Percentiles rank a stretch among this genome's conserved stretches.
These are phyloP conservation scores for Amyelois transitella DNA, from an alignment of 1,140 invertebrate genomes.

Conservation along the genomic window DNA sequence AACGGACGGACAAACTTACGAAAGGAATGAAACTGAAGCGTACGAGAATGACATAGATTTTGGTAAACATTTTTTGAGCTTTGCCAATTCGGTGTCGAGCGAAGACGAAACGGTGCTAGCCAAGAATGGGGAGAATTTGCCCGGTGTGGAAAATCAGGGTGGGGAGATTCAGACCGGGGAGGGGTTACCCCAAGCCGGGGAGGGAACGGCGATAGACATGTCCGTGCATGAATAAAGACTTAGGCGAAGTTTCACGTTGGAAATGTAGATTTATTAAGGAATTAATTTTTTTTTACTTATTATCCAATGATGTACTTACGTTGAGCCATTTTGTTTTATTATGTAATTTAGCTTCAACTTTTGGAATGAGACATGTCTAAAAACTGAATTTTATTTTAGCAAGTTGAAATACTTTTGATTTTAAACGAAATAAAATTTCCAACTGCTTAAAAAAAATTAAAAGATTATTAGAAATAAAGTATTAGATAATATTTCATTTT, in stretches of 20 bases:
- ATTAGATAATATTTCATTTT: background rate
- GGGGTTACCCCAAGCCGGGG: conserved; percentile 7
- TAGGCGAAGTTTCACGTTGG: background rate
- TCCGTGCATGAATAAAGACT: conserved; percentile 42
- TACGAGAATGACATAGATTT: conserved; percentile 41
- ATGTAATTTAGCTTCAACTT: too few relatives aligned
- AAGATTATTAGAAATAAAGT: too few relatives aligned
- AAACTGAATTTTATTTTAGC: too few relatives aligned
- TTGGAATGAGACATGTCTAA: too few relatives aligned
- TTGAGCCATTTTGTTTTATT: too few relatives aligned
- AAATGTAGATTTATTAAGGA: background rate
- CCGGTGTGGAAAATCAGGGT: background rate
- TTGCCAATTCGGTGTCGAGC: conserved; percentile 36
- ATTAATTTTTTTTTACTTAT: background rate
- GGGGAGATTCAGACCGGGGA: conserved; percentile 18
- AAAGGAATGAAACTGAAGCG: conserved; percentile 27
- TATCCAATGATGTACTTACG: too few relatives aligned
- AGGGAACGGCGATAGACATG: conserved; percentile 46
- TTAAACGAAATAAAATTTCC: too few relatives aligned
- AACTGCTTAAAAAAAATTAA: background rate
- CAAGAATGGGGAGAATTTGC: conserved; percentile 18
- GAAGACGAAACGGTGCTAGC: conserved; percentile 37
- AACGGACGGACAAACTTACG: conserved; percentile 14
- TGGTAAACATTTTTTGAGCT: conserved; percentile 52
- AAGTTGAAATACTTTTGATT: too few relatives aligned